Evolutionary conservation across 2,113 vertebrate genomes (phyloP).

Genomic region (Paedocypris sp.): DNA sequence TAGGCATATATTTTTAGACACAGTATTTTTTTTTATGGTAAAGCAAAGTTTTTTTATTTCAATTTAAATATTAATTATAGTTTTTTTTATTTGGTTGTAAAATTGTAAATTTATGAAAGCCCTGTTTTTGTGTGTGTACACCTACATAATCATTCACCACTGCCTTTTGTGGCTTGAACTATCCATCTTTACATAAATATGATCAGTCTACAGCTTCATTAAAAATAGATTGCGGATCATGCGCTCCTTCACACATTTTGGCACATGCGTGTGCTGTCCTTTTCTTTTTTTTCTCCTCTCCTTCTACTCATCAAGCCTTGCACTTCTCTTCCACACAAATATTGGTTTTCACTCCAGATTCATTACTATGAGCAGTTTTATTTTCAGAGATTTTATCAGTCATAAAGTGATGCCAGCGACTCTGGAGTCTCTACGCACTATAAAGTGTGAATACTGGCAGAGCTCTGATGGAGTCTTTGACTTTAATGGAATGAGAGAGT

Average conservation of each 20-base stretch:
- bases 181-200: too few species aligned
- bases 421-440: neutral
- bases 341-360: neutral
- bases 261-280: neutral
- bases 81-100: too few species aligned
- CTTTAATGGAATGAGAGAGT: constrained; percentile 14
- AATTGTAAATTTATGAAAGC: too few species aligned
- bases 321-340: neutral
- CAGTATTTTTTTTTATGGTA: too few species aligned
- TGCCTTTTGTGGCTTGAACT: too few species aligned
- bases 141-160: too few species aligned
- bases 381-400: constrained; percentile 19
- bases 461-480: constrained; percentile 12
- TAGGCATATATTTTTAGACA: too few species aligned
- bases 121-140: too few species aligned
- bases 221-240: neutral
- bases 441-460: neutral
- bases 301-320: neutral
- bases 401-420: neutral
- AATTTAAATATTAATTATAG: too few species aligned
- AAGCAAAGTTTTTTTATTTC: too few species aligned
- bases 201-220: too few species aligned
- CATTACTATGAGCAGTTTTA: constrained; percentile 1
- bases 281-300: constrained; percentile 1
- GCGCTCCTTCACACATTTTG: neutral